A percentile compares a stretch with the other conserved stretches of the same genome.
Evolutionary conservation across 2,888 invertebrate species (phyloP).

Genomic region (Latrodectus elegans): DNA sequence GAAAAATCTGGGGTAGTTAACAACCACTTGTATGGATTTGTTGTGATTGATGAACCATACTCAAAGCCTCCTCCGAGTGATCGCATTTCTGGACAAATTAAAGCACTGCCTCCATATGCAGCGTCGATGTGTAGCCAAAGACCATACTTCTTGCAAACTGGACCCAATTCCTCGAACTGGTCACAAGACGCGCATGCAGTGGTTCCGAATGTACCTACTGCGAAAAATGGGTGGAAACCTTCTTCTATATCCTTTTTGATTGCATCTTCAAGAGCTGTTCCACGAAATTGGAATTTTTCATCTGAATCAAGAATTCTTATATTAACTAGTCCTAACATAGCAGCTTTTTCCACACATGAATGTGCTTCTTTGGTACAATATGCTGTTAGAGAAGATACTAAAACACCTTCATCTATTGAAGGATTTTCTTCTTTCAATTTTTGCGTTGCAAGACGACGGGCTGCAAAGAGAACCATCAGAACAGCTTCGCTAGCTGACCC

Average conservation of each 20-base stretch:
- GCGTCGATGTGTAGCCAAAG: constrained; percentile 95
- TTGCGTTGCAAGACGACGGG: constrained; percentile 81
- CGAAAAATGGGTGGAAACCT: constrained; percentile 96
- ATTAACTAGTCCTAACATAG: constrained; percentile 94
- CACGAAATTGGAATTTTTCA: constrained; percentile 85
- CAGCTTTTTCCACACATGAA: constrained; percentile 93
- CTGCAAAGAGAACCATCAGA: constrained; percentile 79
- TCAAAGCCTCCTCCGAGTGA: constrained; percentile 80
- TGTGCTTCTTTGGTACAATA: constrained; percentile 81
- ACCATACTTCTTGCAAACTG: constrained; percentile 81
- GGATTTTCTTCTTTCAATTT: constrained; percentile 87
- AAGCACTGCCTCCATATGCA: constrained; percentile 96
- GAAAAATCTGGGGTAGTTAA: constrained; percentile 98
- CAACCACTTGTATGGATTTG: constrained; percentile 98
- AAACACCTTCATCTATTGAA: constrained; percentile 89
- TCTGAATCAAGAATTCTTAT: constrained; percentile 91
- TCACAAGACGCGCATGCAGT: constrained; percentile 95
- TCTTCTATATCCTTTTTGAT: constrained; percentile 87
- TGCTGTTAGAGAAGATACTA: constrained; percentile 93
- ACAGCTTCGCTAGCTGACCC: constrained; percentile 98
- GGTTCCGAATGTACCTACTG: constrained; percentile 96
- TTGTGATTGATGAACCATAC: constrained; percentile 96
- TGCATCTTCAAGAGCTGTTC: constrained; percentile 85
- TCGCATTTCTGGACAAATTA: constrained; percentile 97
- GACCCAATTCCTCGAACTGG: constrained; percentile 89